phyloP scores from a whole-genome alignment of 2,797 vertebrate genomes.

The Eulemur mongoz region DNA sequence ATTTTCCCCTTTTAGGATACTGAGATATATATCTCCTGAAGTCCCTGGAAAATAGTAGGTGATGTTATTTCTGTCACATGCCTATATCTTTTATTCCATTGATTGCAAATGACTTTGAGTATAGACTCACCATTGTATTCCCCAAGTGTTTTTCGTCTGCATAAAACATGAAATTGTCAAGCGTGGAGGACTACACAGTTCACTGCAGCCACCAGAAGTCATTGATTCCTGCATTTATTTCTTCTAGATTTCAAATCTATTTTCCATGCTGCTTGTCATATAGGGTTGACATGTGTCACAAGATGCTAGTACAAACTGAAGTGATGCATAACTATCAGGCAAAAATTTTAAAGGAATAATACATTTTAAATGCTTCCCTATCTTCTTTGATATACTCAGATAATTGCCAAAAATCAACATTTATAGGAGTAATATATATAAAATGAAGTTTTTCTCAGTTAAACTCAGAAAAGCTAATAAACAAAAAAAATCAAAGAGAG shows the following conservation, averaged over 20 bases:
- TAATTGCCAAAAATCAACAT: constrained; percentile 49
- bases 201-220: constrained; percentile 77
- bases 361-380: constrained; percentile 53
- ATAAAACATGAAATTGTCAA: constrained; percentile 82
- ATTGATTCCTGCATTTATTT: constrained; percentile 80
- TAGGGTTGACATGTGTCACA: constrained; percentile 81
- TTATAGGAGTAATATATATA: not conserved
- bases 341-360: constrained; percentile 62
- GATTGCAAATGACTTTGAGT: constrained; percentile 54
- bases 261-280: constrained; percentile 75
- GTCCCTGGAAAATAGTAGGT: not conserved
- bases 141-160: constrained; percentile 70
- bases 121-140: constrained; percentile 53
- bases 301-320: constrained; percentile 60
- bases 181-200: constrained; percentile 64
- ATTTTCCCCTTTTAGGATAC: not conserved
- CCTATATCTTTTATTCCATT: constrained; percentile 19
- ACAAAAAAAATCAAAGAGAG: constrained; percentile 19
- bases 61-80: not conserved
- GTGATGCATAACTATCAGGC: constrained; percentile 50
- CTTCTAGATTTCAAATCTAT: constrained; percentile 73
- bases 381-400: constrained; percentile 55
- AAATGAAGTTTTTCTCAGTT: constrained; percentile 65
- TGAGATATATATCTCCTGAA: not conserved
- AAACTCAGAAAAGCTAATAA: constrained; percentile 42